phyloP scores from a whole-genome alignment of 2,113 vertebrate genomes.

The Triplophysa dalaica region DNA sequence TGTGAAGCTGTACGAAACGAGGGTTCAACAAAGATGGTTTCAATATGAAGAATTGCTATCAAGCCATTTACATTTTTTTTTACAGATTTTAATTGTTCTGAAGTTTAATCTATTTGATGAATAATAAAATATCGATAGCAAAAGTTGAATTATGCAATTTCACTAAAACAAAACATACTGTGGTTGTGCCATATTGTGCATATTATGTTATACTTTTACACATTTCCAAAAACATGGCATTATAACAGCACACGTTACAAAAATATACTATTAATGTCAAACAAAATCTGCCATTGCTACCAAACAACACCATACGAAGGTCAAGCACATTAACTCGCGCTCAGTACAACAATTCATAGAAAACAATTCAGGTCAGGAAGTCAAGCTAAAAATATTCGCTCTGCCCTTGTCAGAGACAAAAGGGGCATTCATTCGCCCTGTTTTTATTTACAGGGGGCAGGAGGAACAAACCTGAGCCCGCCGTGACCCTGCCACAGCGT shows the following conservation, averaged over 20 bases:
- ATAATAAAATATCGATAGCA: too few species aligned
- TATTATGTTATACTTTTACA: not conserved
- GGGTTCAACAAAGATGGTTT: conserved; percentile 6
- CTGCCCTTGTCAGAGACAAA: conserved; percentile 47
- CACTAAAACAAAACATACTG: not conserved
- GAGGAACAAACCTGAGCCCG: conserved; percentile 78
- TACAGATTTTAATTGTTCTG: too few species aligned
- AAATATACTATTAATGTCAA: not conserved
- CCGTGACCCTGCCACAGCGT: conserved; percentile 77
- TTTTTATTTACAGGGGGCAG: conserved; percentile 72
- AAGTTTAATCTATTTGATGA: too few species aligned
- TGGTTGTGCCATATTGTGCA: not conserved
- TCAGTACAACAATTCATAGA: not conserved
- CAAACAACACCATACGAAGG: conserved; percentile 5
- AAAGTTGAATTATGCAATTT: not conserved
- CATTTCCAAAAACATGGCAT: not conserved
- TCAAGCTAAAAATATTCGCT: conserved; percentile 38
- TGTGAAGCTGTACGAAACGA: not conserved
- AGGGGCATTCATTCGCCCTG: conserved; percentile 52
- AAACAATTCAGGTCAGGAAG: conserved; percentile 40
- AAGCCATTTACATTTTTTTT: too few species aligned
- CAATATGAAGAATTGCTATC: not conserved
- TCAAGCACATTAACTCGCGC: conserved; percentile 24
- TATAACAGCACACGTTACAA: too few species aligned
- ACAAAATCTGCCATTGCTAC: not conserved